A percentile compares a stretch with the other conserved stretches of the same genome.
Conservation (phyloP, 2,797 vertebrate genomes). For the Paguma larvata region DNA sequence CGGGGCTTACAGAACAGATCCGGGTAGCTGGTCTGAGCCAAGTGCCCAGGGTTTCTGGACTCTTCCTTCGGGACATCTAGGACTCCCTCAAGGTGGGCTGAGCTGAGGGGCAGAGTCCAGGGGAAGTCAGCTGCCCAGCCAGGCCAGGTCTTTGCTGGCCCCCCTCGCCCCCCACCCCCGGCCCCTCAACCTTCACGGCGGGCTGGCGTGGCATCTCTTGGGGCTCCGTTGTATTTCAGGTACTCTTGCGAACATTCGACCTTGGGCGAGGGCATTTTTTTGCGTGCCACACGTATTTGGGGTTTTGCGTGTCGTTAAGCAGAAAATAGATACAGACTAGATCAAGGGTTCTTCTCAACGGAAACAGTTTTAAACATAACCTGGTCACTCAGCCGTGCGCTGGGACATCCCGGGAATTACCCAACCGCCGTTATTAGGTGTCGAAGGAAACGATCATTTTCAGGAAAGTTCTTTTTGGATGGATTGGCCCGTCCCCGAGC, state of each 20-base stretch:
- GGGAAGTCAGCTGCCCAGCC: not conserved
- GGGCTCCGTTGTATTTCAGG: not conserved
- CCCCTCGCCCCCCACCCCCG: accelerated
- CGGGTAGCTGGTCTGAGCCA: accelerated
- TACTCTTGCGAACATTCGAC: not conserved
- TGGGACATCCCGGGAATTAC: accelerated
- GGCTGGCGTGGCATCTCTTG: not conserved
- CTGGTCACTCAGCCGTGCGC: accelerated
- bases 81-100: not conserved
- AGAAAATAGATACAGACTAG: not conserved
- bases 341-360: not conserved
- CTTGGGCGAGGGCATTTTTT: not conserved
- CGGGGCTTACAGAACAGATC: not conserved
- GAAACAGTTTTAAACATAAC: not conserved
- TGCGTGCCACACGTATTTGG: not conserved
- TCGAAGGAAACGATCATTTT: not conserved
- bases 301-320: not conserved
- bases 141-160: too few relatives aligned
- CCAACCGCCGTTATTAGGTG: not conserved
- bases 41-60: not conserved
- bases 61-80: not conserved
- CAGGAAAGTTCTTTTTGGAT: not conserved
- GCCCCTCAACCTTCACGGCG: accelerated
- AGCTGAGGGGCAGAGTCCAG: not conserved
- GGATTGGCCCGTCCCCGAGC: not conserved